Base-by-base conservation (phyloP, 2,888 invertebrate species). In the Acrocyrtus sp. region DNA sequence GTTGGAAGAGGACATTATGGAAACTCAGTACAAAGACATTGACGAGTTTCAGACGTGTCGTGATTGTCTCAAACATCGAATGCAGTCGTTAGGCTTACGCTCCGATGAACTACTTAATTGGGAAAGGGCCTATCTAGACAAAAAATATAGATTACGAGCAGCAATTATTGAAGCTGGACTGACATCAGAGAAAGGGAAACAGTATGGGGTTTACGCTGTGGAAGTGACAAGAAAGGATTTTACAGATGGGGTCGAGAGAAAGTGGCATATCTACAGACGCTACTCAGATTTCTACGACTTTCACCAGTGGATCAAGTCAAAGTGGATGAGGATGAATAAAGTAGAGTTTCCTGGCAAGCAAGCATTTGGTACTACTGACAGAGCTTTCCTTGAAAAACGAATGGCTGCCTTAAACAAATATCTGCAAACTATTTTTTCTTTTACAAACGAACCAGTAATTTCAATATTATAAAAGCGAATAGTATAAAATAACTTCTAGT, bases 251-350 rank as follows among this genome's bases (percentile, higher is more conserved):
- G 88, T 88, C 78, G 87, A 89, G 80, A 92, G 93, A 81, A 89
- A 91, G 74, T 96, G 96, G 95, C 95, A 95, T 83, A 93, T 96
- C 72, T 94, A 95, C 82, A 87, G 97, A 80, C 86, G 97, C 82
- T 98, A 96, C 84, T 96, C 95, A 21, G 96, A 97, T 85, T 98
- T 98, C 85, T 90, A 96, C 83, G 95, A 95, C 83, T 87, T 98
- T 19, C 91, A 96, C 83, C 89, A 90, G 77, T 90, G 91, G 82
- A 88, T 96, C 51, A 92, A 92, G 83, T 76, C 79, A 83, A 85
- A 81, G 85, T 85, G 78, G 81, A 76, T 77, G 76, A 67, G 79
- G 43, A 72, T 81, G 45, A 78, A 74, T 53, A 79, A 80, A 67
- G 53, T 81, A 1, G 81, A 81, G 45, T 79, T 81, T 47, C 97